These are phyloP conservation scores for Anthophora plumipes DNA, from an alignment of 2,888 invertebrate species.

Conservation along the genomic window DNA sequence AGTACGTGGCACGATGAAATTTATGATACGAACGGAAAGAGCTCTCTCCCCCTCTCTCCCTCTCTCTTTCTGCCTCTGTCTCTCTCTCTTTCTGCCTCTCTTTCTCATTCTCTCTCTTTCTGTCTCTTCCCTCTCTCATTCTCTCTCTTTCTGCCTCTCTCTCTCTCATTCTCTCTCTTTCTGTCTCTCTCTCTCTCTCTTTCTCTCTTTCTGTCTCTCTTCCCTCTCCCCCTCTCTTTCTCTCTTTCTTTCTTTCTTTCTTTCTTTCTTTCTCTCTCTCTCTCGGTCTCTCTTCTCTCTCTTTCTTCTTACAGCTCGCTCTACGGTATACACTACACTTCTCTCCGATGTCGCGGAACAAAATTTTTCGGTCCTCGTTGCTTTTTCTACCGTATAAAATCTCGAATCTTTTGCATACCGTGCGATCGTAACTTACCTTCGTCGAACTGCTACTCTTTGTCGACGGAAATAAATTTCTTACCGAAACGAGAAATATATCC, in stretches of 20 bases:
- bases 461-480: slow-evolving; percentile 36
- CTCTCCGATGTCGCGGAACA: slow-evolving; percentile 31
- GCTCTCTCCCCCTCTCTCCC: slow-evolving; percentile 4
- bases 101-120: too few species aligned
- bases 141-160: too few species aligned
- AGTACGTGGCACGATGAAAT: slow-evolving; percentile 69
- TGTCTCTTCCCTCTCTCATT: too few species aligned
- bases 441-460: slow-evolving; percentile 2
- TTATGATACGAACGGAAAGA: slow-evolving; percentile 66
- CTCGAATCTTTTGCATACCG: slow-evolving; percentile 12
- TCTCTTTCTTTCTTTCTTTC: too few species aligned
- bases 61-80: too few species aligned
- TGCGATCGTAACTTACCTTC: slow-evolving; percentile 37
- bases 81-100: too few species aligned
- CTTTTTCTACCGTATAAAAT: background rate
- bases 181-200: too few species aligned
- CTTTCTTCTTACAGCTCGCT: background rate
- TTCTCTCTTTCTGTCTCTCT: too few species aligned
- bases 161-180: too few species aligned
- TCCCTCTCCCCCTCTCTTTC: background rate
- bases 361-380: slow-evolving; percentile 56
- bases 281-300: too few species aligned
- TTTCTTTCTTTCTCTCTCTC: too few species aligned
- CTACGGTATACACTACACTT: background rate
- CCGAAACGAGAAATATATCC: slow-evolving; percentile 16